These are phyloP conservation scores for Pristionchus exspectatus DNA, from an alignment of 2,888 invertebrate species.

Conservation along the genomic window DNA sequence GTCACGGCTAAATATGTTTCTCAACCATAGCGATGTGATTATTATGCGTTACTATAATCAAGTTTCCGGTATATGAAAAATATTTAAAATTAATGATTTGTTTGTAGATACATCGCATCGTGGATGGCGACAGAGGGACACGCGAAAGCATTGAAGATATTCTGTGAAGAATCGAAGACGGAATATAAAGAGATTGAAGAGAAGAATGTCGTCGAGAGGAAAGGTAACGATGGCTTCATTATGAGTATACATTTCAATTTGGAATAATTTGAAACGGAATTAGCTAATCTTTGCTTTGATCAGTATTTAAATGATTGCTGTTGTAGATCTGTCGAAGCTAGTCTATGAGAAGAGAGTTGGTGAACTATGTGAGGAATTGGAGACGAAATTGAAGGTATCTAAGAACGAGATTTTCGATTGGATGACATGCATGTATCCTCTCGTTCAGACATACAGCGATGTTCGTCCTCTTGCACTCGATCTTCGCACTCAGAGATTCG, in stretches of 20 bases:
- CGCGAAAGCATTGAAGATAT: conserved; percentile 94
- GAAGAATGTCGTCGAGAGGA: conserved; percentile 19
- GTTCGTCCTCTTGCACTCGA: conserved; percentile 35
- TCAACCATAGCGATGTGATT: too few species aligned
- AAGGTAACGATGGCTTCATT: neutral
- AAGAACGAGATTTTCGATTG: too few species aligned
- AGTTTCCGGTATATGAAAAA: too few species aligned
- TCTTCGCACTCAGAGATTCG: conserved; percentile 49
- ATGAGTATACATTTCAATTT: neutral
- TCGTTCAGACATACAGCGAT: neutral
- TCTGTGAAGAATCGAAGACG: conserved; percentile 88
- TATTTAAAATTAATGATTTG: neutral
- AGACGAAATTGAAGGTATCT: conserved; percentile 34
- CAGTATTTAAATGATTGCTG: neutral
- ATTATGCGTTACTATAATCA: too few species aligned
- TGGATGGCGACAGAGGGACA: conserved; percentile 99
- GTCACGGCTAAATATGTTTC: neutral
- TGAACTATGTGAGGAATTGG: conserved; percentile 9
- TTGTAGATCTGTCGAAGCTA: conserved; percentile 14
- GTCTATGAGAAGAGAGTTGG: neutral
- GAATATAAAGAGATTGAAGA: conserved; percentile 26
- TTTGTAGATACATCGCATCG: conserved; percentile 92
- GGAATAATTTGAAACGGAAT: neutral
- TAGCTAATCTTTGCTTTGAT: neutral
- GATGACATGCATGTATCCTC: neutral